phyloP scores from a whole-genome alignment of 2,888 invertebrate genomes.

The Drosophila koepferae region DNA sequence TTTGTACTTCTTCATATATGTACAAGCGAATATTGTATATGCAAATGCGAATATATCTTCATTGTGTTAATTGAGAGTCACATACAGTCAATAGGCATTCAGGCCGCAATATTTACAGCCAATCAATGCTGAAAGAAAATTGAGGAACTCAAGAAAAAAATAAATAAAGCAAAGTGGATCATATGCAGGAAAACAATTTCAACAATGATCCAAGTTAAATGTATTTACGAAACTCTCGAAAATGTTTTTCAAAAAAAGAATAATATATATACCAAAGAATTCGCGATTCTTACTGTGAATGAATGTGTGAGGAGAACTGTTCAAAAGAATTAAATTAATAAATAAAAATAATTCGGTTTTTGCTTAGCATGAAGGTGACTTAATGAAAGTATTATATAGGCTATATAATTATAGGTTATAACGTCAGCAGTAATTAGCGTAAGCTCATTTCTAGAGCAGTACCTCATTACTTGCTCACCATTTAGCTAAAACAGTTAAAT shows the following conservation, averaged over 20 bases:
- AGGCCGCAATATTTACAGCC: conserved; percentile 9
- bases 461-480: not conserved
- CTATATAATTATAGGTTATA: not conserved
- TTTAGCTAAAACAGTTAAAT: not conserved
- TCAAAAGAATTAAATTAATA: too few species aligned
- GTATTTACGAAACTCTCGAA: not conserved
- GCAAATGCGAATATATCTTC: conserved; percentile 6
- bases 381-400: not conserved
- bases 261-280: too few species aligned
- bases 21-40: not conserved
- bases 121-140: conserved; percentile 17
- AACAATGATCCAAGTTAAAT: not conserved
- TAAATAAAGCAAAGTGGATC: not conserved
- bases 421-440: not conserved
- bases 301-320: too few species aligned
- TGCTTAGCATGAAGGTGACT: too few species aligned
- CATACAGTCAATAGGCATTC: not conserved
- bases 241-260: not conserved
- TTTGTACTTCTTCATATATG: not conserved
- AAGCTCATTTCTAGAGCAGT: not conserved
- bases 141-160: not conserved
- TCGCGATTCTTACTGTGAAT: too few species aligned
- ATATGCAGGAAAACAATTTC: not conserved
- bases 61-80: conserved; percentile 15
- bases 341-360: too few species aligned